phyloP scores from a whole-genome alignment of 2,888 invertebrate species.

The Gasteruption jaculator region DNA sequence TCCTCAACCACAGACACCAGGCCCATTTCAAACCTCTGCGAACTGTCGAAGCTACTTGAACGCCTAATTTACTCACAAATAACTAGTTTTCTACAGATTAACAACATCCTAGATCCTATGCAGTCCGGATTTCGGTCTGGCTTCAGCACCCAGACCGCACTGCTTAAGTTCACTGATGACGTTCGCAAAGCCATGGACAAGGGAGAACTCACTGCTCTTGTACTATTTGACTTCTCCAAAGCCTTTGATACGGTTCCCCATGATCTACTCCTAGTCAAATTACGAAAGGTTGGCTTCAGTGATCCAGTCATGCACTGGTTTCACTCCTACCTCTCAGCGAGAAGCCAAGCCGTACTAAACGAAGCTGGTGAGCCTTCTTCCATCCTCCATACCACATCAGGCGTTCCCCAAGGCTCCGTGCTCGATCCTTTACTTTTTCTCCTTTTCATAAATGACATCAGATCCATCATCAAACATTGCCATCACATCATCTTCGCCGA shows the following conservation, averaged over 20 bases:
- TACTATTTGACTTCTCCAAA: conserved; percentile 11
- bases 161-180: conserved; percentile 6
- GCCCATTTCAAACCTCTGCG: too few species aligned
- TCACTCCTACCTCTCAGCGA: background rate
- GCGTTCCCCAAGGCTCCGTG: conserved; percentile 1
- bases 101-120: conserved; percentile 4
- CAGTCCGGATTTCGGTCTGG: conserved; percentile 6
- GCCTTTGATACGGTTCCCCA: background rate
- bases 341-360: background rate
- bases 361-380: background rate
- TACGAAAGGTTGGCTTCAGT: background rate
- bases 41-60: too few species aligned
- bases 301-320: background rate
- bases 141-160: conserved; percentile 4
- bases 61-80: background rate
- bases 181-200: conserved; percentile 3
- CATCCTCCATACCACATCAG: background rate
- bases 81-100: background rate
- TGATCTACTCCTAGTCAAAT: background rate
- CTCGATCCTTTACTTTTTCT: background rate
- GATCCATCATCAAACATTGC: background rate
- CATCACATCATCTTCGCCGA: background rate
- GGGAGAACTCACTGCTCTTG: background rate
- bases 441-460: background rate
- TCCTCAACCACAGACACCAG: too few species aligned